Base-by-base conservation (phyloP, 2,797 vertebrate species). In the Loris lydekkerianus region DNA sequence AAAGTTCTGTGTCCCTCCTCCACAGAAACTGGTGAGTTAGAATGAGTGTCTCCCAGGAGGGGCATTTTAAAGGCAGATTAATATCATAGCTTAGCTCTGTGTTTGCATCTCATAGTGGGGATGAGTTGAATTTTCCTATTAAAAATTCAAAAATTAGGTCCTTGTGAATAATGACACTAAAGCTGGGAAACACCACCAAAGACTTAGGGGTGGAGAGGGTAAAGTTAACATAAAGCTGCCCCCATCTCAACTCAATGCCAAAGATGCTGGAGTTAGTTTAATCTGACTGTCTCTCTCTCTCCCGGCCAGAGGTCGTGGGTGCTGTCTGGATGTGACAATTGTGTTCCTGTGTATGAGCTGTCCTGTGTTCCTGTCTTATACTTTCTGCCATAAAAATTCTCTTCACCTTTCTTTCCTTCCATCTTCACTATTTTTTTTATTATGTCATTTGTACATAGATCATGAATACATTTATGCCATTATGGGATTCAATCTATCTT, bases 291-390 rank as follows among this genome's bases (percentile, higher is more conserved):
- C 10, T 14, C 8, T 87, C 65, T 3, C 10, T 14, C 8, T 87
- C 65, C 21, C 0, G 27, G 15, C n/a, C 17, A 65, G 29, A 4
- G 17, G 9, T n/a, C 5, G 15, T 2, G 29, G 58, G 29, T 11
- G 18, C n/a, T 1, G 3, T 5, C 3, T 3, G 0, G 21, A 1
- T 1, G 14, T 3, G 5, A 20, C 7, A 0, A 1, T 34, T 29
- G 34, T 1, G 0, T 4, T 27, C 29, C 46, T 5, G 4, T 37
- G 58, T 6, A 2, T 4, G 6, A 46, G 37, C 53, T 37, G 10
- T 21, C 49, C 23, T 2, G 0, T 10, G 4, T 25, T 27, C 43
- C 31, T 29, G 29, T 8, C 40, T 25, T 7, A 31, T n/a, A n/a
- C 70, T 29, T 23, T 7, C 27, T 31, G 14, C 46, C 63, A 0